These are phyloP conservation scores for Acronicta alni DNA, from an alignment of 2,888 invertebrate species.

Conservation along the genomic window DNA sequence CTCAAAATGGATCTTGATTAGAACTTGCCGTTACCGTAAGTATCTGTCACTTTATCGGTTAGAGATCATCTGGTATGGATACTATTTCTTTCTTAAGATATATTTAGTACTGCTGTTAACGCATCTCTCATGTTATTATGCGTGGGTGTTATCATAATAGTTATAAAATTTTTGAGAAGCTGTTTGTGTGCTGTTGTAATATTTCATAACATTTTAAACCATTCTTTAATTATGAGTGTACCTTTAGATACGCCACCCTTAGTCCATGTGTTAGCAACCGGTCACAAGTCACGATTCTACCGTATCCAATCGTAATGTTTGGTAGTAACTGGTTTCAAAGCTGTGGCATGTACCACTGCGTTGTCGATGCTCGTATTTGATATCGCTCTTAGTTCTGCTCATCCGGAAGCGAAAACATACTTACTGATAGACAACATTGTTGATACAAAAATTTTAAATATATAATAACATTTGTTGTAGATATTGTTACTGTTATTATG, in stretches of 20 bases:
- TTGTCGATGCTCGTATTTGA: slow-evolving; percentile 31
- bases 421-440: slow-evolving; percentile 47
- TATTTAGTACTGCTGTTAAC: no score
- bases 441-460: slow-evolving; percentile 46
- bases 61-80: slow-evolving; percentile 21
- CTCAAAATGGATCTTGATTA: slow-evolving; percentile 60
- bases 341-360: slow-evolving; percentile 17
- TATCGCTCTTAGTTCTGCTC: slow-evolving; percentile 42
- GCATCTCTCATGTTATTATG: no score
- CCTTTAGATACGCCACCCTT: slow-evolving; percentile 2
- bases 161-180: neutral
- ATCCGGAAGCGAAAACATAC: slow-evolving; percentile 44
- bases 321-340: slow-evolving; percentile 37
- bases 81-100: neutral
- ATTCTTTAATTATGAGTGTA: slow-evolving; percentile 1
- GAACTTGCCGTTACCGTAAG: slow-evolving; percentile 51
- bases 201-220: neutral
- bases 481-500: slow-evolving; percentile 35
- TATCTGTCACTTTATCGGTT: slow-evolving; percentile 45
- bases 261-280: slow-evolving; percentile 15
- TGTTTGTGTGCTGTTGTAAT: neutral
- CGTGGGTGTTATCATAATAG: neutral
- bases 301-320: slow-evolving; percentile 31
- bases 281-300: slow-evolving; percentile 39
- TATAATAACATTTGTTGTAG: slow-evolving; percentile 33